phyloP scores from a whole-genome alignment of 2,888 invertebrate genomes.

The Dynastes maya region DNA sequence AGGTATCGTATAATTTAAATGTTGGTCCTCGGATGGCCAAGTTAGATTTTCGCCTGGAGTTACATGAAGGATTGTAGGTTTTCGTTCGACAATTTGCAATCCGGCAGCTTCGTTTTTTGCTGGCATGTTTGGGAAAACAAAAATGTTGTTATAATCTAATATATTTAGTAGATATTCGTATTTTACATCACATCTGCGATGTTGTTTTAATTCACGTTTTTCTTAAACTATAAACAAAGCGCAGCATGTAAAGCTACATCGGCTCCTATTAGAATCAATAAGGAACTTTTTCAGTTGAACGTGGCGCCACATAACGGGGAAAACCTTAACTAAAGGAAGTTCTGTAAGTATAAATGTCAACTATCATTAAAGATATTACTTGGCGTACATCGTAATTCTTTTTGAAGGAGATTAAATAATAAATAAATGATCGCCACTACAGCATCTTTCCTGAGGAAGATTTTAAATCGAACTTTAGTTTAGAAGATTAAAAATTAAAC shows the following conservation, averaged over 20 bases:
- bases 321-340: background rate
- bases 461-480: too few species aligned
- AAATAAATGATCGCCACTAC: too few species aligned
- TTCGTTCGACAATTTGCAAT: constrained; percentile 67
- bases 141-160: background rate
- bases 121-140: constrained; percentile 58
- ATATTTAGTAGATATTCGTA: background rate
- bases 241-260: background rate
- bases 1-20: constrained; percentile 68
- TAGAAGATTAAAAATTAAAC: too few species aligned
- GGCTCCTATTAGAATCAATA: background rate
- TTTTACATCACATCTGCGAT: constrained; percentile 13
- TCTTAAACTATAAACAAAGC: constrained; percentile 10
- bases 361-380: background rate
- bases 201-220: constrained; percentile 11
- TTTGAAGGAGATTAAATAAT: too few species aligned
- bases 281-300: background rate
- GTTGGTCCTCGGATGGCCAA: constrained; percentile 65
- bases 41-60: constrained; percentile 65
- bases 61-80: constrained; percentile 66
- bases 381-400: background rate
- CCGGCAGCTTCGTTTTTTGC: constrained; percentile 61
- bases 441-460: too few species aligned
- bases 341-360: constrained; percentile 1
- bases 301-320: constrained; percentile 12